Evolutionary conservation across 2,113 vertebrate species (phyloP).

Genomic region (Equus przewalskii): DNA sequence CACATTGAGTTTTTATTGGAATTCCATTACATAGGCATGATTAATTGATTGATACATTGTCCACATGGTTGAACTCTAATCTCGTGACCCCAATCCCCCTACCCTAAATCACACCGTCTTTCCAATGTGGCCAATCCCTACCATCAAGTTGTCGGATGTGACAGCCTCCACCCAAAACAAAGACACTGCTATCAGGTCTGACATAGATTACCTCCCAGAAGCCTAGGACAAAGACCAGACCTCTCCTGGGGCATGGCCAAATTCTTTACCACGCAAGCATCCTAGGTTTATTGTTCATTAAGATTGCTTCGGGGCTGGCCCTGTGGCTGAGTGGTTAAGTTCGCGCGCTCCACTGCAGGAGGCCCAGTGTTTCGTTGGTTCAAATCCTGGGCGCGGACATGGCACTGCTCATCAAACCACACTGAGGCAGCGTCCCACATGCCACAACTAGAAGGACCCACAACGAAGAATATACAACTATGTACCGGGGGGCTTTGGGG

Average conservation of each 20-base stretch:
- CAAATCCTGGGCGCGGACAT: too few relatives aligned
- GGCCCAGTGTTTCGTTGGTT: too few relatives aligned
- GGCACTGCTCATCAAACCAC: too few relatives aligned
- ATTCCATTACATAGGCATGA: background rate
- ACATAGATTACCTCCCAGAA: background rate
- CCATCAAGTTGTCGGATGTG: background rate
- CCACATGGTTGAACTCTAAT: background rate
- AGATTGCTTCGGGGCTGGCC: too few relatives aligned
- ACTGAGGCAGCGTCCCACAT: too few relatives aligned
- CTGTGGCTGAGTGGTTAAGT: too few relatives aligned
- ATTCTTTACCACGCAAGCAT: background rate
- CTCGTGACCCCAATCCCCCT: background rate
- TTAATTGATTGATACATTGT: background rate
- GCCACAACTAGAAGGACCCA: too few relatives aligned
- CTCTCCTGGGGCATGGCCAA: background rate
- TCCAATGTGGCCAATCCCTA: background rate
- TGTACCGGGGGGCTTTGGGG: too few relatives aligned
- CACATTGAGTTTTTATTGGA: background rate
- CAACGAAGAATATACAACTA: too few relatives aligned
- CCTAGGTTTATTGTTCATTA: background rate
- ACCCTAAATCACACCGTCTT: background rate
- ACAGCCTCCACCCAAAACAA: background rate
- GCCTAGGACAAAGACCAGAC: background rate
- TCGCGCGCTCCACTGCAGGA: too few relatives aligned
- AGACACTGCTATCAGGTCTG: background rate